These are phyloP conservation scores for Julus scandinavius DNA, from an alignment of 2,888 invertebrate genomes.

Conservation along the genomic window DNA sequence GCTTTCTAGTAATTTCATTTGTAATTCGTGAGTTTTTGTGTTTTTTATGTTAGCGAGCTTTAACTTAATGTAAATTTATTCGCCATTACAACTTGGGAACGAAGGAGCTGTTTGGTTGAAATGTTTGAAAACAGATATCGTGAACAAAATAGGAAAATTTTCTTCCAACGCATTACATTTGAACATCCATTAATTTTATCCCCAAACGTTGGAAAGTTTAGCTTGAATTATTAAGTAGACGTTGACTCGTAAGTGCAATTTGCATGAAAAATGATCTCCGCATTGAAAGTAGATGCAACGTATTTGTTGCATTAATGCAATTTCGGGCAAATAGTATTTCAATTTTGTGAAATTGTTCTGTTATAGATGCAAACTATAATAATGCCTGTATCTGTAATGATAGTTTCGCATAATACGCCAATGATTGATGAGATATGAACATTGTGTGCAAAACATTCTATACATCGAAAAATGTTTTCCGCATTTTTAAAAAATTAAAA, in stretches of 20 bases:
- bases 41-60: neutral
- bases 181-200: constrained; percentile 7
- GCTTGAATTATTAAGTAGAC: constrained; percentile 27
- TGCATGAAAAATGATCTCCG: neutral
- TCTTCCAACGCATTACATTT: constrained; percentile 1
- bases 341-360: constrained; percentile 1
- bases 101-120: neutral
- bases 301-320: neutral
- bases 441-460: too few species aligned
- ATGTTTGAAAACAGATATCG: neutral
- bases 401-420: too few species aligned
- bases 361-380: too few species aligned
- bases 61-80: neutral
- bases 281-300: neutral
- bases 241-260: neutral
- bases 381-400: too few species aligned
- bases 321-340: neutral
- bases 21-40: neutral
- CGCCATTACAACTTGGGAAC: neutral
- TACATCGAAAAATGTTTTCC: too few species aligned
- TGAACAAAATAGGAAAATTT: neutral
- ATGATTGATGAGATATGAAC: too few species aligned
- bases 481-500: too few species aligned
- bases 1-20: neutral
- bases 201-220: neutral